phyloP scores from a whole-genome alignment of 2,888 invertebrate genomes.

The Eupithecia tripunctaria region DNA sequence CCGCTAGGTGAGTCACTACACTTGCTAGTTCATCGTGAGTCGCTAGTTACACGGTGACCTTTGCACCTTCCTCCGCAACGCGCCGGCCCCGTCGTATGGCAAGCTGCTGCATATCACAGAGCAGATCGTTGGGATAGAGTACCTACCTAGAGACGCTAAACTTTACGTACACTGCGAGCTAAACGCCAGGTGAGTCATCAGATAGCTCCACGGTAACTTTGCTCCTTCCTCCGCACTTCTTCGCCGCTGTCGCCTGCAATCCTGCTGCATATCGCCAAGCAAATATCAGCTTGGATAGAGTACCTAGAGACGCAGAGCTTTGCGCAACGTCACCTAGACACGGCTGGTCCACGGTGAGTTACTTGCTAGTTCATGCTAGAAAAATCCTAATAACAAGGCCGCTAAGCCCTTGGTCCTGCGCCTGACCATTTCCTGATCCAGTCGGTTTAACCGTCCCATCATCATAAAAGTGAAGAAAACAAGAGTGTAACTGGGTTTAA shows the following conservation, averaged over 20 bases:
- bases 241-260: slow-evolving; percentile 87
- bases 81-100: slow-evolving; percentile 87
- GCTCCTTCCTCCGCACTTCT: slow-evolving; percentile 90
- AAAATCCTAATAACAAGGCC: not conserved
- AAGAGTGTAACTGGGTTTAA: not conserved
- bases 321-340: slow-evolving; percentile 95
- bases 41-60: slow-evolving; percentile 85
- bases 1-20: slow-evolving; percentile 85
- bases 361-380: not conserved
- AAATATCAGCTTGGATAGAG: slow-evolving; percentile 95
- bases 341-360: slow-evolving; percentile 60
- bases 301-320: slow-evolving; percentile 95
- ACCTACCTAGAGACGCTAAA: slow-evolving; percentile 94
- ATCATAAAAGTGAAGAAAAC: not conserved
- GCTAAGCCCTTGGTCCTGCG: not conserved
- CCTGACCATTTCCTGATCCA: not conserved
- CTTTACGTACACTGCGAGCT: slow-evolving; percentile 96
- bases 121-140: slow-evolving; percentile 96
- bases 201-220: slow-evolving; percentile 87
- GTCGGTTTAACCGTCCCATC: not conserved
- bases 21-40: not conserved
- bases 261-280: slow-evolving; percentile 92
- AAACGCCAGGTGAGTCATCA: slow-evolving; percentile 87
- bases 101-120: slow-evolving; percentile 91
- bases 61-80: slow-evolving; percentile 90